A percentile compares a stretch with the other conserved stretches of the same genome.
Evolutionary conservation across 2,797 vertebrate species (phyloP).

Genomic region (Melanotaenia maccullochi): DNA sequence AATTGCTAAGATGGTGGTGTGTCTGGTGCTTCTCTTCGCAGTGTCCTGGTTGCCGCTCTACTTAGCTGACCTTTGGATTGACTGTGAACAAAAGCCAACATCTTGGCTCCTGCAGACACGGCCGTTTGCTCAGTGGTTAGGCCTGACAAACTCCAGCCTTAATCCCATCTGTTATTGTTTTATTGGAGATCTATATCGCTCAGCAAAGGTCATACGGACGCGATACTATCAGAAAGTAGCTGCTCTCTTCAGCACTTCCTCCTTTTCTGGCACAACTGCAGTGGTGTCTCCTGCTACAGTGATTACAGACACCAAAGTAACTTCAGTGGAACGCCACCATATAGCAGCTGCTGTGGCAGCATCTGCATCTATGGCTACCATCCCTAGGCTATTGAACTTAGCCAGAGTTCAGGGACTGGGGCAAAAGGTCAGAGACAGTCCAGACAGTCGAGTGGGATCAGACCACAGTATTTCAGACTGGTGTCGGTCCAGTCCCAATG

Average conservation of each 20-base stretch:
- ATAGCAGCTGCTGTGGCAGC: slow-evolving; percentile 65
- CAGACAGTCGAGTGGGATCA: slow-evolving; percentile 55
- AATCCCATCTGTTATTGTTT: slow-evolving; percentile 96
- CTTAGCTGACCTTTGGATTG: slow-evolving; percentile 90
- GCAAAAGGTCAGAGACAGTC: slow-evolving; percentile 52
- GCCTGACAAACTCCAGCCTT: slow-evolving; percentile 93
- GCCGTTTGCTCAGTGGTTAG: slow-evolving; percentile 92
- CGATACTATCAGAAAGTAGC: slow-evolving; percentile 89
- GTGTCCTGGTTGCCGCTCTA: slow-evolving; percentile 92
- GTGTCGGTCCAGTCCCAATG: slow-evolving; percentile 66
- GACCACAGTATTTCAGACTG: slow-evolving; percentile 76
- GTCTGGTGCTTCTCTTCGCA: slow-evolving; percentile 89
- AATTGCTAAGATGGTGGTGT: slow-evolving; percentile 92
- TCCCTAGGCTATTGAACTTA: slow-evolving; percentile 80
- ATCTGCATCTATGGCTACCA: slow-evolving; percentile 62
- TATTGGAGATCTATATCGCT: slow-evolving; percentile 91
- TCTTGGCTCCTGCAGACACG: slow-evolving; percentile 89
- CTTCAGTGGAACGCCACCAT: slow-evolving; percentile 27
- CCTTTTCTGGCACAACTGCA: slow-evolving; percentile 62
- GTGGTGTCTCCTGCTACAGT: slow-evolving; percentile 16
- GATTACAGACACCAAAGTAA: slow-evolving; percentile 42
- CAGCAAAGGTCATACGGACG: slow-evolving; percentile 88
- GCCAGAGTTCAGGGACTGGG: slow-evolving; percentile 60
- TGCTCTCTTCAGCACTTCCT: slow-evolving; percentile 69
- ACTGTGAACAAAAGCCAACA: slow-evolving; percentile 82